Evolutionary conservation across 2,888 invertebrate genomes (phyloP).

Genomic region (Oscheius myriophilus): DNA sequence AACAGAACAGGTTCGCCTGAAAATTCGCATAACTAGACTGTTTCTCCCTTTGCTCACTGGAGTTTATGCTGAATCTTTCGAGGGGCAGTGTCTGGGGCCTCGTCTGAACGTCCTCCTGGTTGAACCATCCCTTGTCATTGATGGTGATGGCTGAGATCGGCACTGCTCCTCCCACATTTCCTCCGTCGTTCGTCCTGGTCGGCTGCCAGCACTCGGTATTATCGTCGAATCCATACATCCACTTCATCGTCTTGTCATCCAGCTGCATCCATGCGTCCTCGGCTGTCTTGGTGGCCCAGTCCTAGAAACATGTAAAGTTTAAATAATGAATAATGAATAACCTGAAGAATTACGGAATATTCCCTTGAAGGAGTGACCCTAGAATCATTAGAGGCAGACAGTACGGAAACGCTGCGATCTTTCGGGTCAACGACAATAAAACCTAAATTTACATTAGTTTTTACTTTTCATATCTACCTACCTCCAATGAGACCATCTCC

Average conservation of each 20-base stretch:
- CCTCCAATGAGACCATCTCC: conserved; percentile 66
- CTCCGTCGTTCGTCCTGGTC: conserved; percentile 62
- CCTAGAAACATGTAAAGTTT: conserved; percentile 41
- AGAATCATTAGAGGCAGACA: conserved; percentile 35
- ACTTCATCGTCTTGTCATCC: conserved; percentile 64
- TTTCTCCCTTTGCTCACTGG: conserved; percentile 24
- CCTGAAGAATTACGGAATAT: conserved; percentile 63
- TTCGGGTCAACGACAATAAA: conserved; percentile 47
- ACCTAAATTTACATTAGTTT: conserved; percentile 25
- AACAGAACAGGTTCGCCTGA: conserved; percentile 51
- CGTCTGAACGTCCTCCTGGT: conserved; percentile 48
- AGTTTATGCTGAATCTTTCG: conserved; percentile 54
- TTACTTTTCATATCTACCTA: not conserved
- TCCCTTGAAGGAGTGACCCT: conserved; percentile 45
- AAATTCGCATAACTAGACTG: not conserved
- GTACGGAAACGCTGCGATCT: conserved; percentile 36
- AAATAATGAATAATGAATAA: conserved; percentile 11
- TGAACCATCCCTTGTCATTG: conserved; percentile 66
- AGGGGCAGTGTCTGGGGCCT: conserved; percentile 57
- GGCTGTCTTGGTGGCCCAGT: conserved; percentile 55
- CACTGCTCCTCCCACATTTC: conserved; percentile 64
- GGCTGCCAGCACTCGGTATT: conserved; percentile 63
- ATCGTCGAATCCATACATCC: conserved; percentile 65
- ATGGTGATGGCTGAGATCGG: conserved; percentile 66
- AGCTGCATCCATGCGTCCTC: conserved; percentile 57